Evolutionary conservation across 2,888 invertebrate genomes (phyloP), one percentile per base, ranked within the genome.

Genomic region (Drosophila monieri): DNA sequence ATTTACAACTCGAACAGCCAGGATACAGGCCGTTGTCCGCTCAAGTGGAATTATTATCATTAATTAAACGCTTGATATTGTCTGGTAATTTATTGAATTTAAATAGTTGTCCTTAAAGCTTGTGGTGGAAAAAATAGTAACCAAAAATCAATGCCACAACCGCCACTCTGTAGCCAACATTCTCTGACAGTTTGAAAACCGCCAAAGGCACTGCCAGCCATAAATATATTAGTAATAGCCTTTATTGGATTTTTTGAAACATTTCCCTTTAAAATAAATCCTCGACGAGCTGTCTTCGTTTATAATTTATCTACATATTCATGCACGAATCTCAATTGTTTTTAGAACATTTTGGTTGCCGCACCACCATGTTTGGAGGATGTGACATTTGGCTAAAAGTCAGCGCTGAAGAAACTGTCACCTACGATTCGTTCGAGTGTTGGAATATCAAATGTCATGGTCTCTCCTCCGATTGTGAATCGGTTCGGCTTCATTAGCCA

Each of bases 21-120:
- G 37, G 14, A 39, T 39, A 9, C 21, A 23, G 21, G 4, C 21
- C 48, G 18, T 18, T 18, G 1, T 18, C 35, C 32, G 52, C 44
- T 49, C 37, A 60, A 77, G 52, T 65, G 60, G 61, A 78, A 54
- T 59, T 75, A 72, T 70, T 79, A 67, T 39, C 62, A 80, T 71
- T 70, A 73, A 80, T 79, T 83, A 76, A 80, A 85, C 46, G 67
- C 32, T 68, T 60, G 51, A 65, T 39, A 41, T 41, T 53, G 37
- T 53, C 47, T 21, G 25, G 41, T 47, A 39, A 65, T 64, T 46
- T 44, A 64, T 64, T 44, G 52, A 51, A 65, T 51, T 62, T 65
- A 65, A 51, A 51, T 44, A 30, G 51, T 51, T 46, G 32, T 47
- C 10, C 21, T 23, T 23, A 0, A 23, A 23, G 41, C 41, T 37